phyloP scores from a whole-genome alignment of 1,140 invertebrate genomes.

The Sycobia sp. region DNA sequence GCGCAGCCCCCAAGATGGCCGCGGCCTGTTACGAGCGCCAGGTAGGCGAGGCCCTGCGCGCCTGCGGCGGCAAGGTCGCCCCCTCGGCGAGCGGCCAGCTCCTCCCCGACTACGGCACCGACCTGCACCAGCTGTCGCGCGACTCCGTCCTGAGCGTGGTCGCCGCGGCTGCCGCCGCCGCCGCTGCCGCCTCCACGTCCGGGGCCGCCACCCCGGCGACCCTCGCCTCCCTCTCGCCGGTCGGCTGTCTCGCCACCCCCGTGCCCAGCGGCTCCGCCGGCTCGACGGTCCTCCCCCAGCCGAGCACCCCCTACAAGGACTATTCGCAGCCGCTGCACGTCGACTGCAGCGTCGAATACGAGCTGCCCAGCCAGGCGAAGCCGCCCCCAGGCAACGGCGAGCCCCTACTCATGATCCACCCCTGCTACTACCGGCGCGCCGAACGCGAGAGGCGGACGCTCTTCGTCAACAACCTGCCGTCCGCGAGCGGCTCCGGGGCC shows the following conservation, averaged over 20 bases:
- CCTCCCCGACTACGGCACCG: constrained; percentile 41
- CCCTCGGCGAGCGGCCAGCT: constrained; percentile 16
- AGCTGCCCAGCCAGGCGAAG: constrained; percentile 80
- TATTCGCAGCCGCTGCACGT: constrained; percentile 80
- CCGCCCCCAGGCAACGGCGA: constrained; percentile 74
- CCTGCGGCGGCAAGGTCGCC: constrained; percentile 38
- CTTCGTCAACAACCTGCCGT: constrained; percentile 75
- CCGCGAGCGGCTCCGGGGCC: too few species aligned
- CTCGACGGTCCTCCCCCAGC: constrained; percentile 3
- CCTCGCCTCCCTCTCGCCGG: constrained; percentile 28
- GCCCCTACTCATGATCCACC: constrained; percentile 82
- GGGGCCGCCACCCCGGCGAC: not conserved
- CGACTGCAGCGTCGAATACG: constrained; percentile 84
- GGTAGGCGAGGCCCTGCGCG: constrained; percentile 42
- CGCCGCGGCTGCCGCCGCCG: constrained; percentile 23
- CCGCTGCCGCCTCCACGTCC: not conserved
- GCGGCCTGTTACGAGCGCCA: constrained; percentile 50
- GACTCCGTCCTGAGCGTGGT: constrained; percentile 36
- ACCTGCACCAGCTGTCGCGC: constrained; percentile 39
- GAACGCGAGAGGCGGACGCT: constrained; percentile 76
- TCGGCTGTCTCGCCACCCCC: constrained; percentile 33
- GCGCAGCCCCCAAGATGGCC: constrained; percentile 47
- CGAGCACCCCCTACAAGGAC: constrained; percentile 60
- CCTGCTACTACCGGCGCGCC: constrained; percentile 81
- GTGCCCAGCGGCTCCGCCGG: constrained; percentile 33